These are phyloP conservation scores for Stomorhina lunata DNA, from an alignment of 2,888 invertebrate species.

Conservation along the genomic window DNA sequence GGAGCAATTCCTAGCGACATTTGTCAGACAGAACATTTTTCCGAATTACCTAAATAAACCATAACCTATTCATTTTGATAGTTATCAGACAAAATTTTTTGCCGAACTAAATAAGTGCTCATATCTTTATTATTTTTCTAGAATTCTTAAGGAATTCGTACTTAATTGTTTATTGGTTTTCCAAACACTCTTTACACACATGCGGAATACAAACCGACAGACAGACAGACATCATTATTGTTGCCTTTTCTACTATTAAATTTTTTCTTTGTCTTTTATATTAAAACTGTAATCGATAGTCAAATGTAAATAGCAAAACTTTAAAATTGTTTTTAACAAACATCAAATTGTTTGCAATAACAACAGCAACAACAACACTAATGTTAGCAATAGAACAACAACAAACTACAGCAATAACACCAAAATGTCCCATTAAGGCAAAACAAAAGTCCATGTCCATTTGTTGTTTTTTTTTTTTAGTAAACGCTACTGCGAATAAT, in stretches of 20 bases:
- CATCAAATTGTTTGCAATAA: conserved; percentile 28
- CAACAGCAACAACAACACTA: conserved; percentile 11
- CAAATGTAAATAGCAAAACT: conserved; percentile 26
- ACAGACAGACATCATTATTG: conserved; percentile 7
- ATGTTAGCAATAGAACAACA: background rate
- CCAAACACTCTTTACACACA: too few species aligned
- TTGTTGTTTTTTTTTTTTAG: background rate
- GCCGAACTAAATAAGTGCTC: too few species aligned
- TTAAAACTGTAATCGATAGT: conserved; percentile 38
- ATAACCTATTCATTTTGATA: too few species aligned
- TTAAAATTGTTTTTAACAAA: conserved; percentile 24
- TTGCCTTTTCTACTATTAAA: background rate
- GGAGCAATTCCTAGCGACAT: too few species aligned
- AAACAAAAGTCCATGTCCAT: background rate
- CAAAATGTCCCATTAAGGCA: background rate
- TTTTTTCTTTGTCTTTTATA: background rate
- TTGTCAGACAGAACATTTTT: too few species aligned
- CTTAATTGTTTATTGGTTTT: too few species aligned
- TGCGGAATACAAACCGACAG: too few species aligned
- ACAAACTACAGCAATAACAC: background rate
- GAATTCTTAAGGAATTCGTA: too few species aligned
- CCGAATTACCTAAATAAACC: too few species aligned
- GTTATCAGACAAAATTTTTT: too few species aligned
- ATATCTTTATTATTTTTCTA: too few species aligned
- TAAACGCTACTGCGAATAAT: too few species aligned